Conservation (phyloP, 2,888 invertebrate genomes). For the Drosophila kambysellisi region DNA sequence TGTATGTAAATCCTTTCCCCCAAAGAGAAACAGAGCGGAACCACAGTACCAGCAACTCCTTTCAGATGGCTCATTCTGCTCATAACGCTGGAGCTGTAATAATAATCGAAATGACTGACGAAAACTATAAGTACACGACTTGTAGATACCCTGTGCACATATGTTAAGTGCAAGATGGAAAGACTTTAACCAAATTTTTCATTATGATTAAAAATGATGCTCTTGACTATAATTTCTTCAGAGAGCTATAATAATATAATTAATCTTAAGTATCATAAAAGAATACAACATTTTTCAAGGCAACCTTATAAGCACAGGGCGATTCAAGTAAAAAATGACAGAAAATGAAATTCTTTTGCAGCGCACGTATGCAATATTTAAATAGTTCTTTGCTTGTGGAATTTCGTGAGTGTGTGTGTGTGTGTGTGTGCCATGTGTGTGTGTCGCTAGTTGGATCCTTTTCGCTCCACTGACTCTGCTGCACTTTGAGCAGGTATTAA, state of each 20-base stretch:
- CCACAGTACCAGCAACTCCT: slow-evolving; percentile 28
- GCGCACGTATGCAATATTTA: slow-evolving; percentile 39
- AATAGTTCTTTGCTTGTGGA: slow-evolving; percentile 50
- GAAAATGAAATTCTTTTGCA: slow-evolving; percentile 2
- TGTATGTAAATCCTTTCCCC: slow-evolving; percentile 36
- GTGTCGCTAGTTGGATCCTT: neutral
- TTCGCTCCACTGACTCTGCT: neutral
- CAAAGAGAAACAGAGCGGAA: slow-evolving; percentile 29
- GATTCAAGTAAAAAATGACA: neutral
- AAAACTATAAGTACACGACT: neutral
- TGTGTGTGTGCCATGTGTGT: neutral
- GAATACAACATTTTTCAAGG: too few species aligned
- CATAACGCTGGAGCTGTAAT: slow-evolving; percentile 17
- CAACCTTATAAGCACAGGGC: neutral
- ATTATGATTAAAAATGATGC: neutral
- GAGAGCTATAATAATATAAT: neutral
- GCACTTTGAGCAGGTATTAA: slow-evolving; percentile 40
- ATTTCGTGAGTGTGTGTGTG: slow-evolving; percentile 11
- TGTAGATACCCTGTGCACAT: neutral
- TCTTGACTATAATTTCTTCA: neutral
- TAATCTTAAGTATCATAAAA: neutral
- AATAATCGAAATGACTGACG: slow-evolving; percentile 49
- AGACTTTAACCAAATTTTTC: neutral
- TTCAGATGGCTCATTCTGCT: slow-evolving; percentile 21
- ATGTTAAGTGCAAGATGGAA: too few species aligned